Percentiles rank a stretch among this genome's conserved stretches.
Evolutionary conservation across 2,797 vertebrate species (phyloP).

Genomic region (Amblyopsis hoosieri): DNA sequence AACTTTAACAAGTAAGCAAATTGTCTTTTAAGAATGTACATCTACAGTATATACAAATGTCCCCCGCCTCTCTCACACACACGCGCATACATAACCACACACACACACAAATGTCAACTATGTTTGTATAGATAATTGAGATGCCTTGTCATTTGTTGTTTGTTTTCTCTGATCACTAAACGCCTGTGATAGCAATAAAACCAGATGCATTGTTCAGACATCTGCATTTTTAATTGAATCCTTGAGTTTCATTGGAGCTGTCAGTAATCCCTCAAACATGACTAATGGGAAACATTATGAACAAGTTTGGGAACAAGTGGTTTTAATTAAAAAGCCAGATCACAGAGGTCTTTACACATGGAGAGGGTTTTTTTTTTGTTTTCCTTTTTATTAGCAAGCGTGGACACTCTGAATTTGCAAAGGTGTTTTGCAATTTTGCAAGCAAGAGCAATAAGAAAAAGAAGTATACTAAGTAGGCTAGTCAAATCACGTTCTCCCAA

Average conservation of each 20-base stretch:
- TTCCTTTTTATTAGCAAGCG: slow-evolving; percentile 60
- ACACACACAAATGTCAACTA: slow-evolving; percentile 23
- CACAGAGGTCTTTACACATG: slow-evolving; percentile 62
- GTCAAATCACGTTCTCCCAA: slow-evolving; percentile 39
- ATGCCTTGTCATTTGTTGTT: slow-evolving; percentile 67
- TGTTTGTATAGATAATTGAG: slow-evolving; percentile 60
- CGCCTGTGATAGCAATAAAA: slow-evolving; percentile 73
- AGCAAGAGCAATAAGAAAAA: slow-evolving; percentile 34
- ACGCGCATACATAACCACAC: too few relatives aligned
- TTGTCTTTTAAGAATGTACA: too few relatives aligned
- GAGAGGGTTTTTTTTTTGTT: slow-evolving; percentile 47
- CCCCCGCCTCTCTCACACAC: too few relatives aligned
- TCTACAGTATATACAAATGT: too few relatives aligned
- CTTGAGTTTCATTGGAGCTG: slow-evolving; percentile 84
- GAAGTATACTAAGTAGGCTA: slow-evolving; percentile 28
- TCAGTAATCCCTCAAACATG: slow-evolving; percentile 90
- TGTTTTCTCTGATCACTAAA: slow-evolving; percentile 70
- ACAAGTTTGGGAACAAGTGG: slow-evolving; percentile 76
- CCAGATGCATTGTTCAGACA: slow-evolving; percentile 79
- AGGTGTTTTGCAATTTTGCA: slow-evolving; percentile 38
- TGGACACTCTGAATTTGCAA: slow-evolving; percentile 41
- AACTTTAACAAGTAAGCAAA: too few relatives aligned
- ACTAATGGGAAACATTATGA: slow-evolving; percentile 90
- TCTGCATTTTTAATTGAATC: slow-evolving; percentile 89
- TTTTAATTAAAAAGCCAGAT: slow-evolving; percentile 79